phyloP scores from a whole-genome alignment of 2,113 vertebrate genomes.

The Malurus melanocephalus region DNA sequence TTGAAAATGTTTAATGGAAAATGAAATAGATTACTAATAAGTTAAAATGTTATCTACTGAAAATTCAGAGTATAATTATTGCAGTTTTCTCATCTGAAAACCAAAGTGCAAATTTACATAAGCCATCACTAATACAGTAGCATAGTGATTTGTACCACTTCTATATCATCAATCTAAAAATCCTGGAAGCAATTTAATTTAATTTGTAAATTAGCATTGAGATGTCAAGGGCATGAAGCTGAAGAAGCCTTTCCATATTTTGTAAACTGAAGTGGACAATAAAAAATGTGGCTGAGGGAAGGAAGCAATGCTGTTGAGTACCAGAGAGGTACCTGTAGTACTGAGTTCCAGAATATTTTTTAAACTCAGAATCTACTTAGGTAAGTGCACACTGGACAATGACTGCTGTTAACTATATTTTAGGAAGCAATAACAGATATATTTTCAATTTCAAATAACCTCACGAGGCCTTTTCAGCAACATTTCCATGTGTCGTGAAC shows the following conservation, averaged over 20 bases:
- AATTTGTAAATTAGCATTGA: neutral
- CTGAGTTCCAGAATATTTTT: neutral
- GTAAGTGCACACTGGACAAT: neutral
- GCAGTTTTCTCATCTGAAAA: neutral
- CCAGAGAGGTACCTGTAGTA: neutral
- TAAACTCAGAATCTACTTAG: neutral
- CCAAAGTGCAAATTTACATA: neutral
- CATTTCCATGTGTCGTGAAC: neutral
- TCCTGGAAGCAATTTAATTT: neutral
- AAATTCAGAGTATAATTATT: neutral
- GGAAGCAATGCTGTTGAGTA: neutral
- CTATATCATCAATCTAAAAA: neutral
- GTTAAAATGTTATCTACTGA: neutral
- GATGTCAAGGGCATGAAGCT: neutral
- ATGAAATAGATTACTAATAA: neutral
- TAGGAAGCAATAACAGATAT: neutral
- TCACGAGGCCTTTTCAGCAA: neutral
- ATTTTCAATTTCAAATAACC: neutral
- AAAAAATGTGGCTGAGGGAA: neutral
- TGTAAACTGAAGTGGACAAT: neutral
- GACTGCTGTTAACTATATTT: neutral
- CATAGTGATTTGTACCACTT: neutral
- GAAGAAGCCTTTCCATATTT: neutral
- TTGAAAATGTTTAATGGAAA: conserved; percentile 5
- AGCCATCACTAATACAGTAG: neutral